These are phyloP conservation scores for Fratercula arctica DNA, from an alignment of 2,797 vertebrate genomes.

Conservation along the genomic window DNA sequence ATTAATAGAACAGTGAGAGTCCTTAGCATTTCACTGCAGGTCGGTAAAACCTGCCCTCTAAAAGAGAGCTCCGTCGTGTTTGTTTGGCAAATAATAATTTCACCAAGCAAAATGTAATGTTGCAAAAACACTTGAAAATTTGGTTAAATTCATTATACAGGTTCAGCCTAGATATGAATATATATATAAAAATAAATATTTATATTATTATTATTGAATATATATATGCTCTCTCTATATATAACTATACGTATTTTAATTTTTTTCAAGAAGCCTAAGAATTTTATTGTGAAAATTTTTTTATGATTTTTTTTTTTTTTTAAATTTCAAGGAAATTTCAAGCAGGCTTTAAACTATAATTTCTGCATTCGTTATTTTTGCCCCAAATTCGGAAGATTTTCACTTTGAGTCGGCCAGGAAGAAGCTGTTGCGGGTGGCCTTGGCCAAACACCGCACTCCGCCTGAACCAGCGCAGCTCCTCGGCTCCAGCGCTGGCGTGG, in stretches of 20 bases:
- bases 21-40: not conserved
- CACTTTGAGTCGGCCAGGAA: not conserved
- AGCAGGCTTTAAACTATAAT: not conserved
- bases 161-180: not conserved
- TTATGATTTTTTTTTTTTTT: not conserved
- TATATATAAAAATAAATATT: not conserved
- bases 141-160: not conserved
- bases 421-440: not conserved
- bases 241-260: too few relatives aligned
- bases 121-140: not conserved
- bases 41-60: not conserved
- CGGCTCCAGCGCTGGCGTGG: rapidly evolving
- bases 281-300: not conserved
- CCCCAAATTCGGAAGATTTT: not conserved
- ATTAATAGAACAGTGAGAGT: not conserved
- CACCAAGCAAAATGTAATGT: not conserved
- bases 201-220: not conserved
- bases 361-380: not conserved
- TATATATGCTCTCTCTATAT: not conserved
- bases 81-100: not conserved
- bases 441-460: not conserved
- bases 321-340: not conserved
- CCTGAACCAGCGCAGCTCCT: not conserved
- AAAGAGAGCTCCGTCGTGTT: not conserved
- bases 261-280: not conserved